These are phyloP conservation scores for Drosophila pruinosa DNA, from an alignment of 1,140 invertebrate species.

Conservation along the genomic window DNA sequence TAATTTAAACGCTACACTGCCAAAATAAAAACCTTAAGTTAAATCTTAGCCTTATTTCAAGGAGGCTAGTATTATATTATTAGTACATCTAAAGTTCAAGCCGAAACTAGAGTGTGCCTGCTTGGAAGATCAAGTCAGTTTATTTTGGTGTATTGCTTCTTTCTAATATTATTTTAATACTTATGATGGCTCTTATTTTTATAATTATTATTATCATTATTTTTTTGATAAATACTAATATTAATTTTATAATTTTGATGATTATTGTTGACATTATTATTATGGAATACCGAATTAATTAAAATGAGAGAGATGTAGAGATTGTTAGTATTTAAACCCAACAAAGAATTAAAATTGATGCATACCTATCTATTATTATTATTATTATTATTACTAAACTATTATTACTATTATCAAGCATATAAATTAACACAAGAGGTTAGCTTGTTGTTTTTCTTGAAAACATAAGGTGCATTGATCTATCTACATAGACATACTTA, in stretches of 20 bases:
- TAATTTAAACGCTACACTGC: constrained; percentile 66
- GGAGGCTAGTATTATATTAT: neutral
- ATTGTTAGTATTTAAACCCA: constrained; percentile 77
- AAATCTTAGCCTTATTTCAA: constrained; percentile 16
- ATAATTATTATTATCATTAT: neutral
- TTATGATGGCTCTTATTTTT: too few relatives aligned
- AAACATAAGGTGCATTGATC: constrained; percentile 56
- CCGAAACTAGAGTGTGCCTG: constrained; percentile 7
- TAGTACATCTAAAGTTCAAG: neutral
- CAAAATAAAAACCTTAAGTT: constrained; percentile 44
- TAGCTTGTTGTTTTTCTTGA: constrained; percentile 47
- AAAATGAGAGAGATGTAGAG: constrained; percentile 79
- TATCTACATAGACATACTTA: constrained; percentile 46
- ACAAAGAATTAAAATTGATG: constrained; percentile 39
- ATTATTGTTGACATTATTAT: neutral
- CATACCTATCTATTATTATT: constrained; percentile 18
- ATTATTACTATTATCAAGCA: constrained; percentile 24
- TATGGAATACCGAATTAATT: constrained; percentile 11
- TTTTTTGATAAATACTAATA: too few relatives aligned
- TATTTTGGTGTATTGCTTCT: constrained; percentile 10
- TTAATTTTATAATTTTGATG: too few relatives aligned
- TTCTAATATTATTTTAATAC: neutral
- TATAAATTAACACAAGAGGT: constrained; percentile 23
- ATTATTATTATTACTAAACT: constrained; percentile 25
- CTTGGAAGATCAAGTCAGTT: neutral